Evolutionary conservation across 2,797 vertebrate species (phyloP), one percentile per base, ranked within the genome.

Genomic region (Pipistrellus nathusii): DNA sequence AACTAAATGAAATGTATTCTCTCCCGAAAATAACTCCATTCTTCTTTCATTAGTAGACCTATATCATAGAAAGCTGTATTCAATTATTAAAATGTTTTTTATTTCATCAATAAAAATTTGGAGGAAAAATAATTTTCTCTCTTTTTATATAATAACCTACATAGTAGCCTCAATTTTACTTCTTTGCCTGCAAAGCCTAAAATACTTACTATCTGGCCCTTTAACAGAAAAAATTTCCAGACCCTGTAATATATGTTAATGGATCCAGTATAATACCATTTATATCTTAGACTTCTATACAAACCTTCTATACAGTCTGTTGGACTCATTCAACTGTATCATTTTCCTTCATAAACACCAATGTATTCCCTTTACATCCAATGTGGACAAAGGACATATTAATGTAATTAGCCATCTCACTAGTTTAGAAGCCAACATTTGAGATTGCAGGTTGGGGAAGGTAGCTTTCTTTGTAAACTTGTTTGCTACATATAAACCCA

Each of bases 111-210:
- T 48, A 87, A 78, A 91, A 87, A 77, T 44, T 30, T 18, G 10
- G 25, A 10, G 13, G 4, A 59, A 38, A 38, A 10, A 59, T 83
- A 10, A 59, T 83, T 75, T 85, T 78, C 23, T 85, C 8, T 83
- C 32, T 68, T 83, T 15, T 59, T 75, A 81, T 9, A 38, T 82
- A 62, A 85, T 64, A 25, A 57, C 48, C 10, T 82, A 90, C 1
- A 21, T 25, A 80, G 64, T 27, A 75, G 66, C 23, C 35, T 75
- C 27, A 41, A 17, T 86, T 93, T 88, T 94, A 38, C 51, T 92
- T 84, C 69, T 41, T 80, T 27, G 57, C 25, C 64, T 55, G 3
- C 21, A 66, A 94, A 94, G 48, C 14, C 46, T 59, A 27, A 91
- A 84, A 20, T 57, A 77, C 51, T 93, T 88, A 69, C 62, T n/a